Conservation (phyloP, 2,888 invertebrate species). For the Panopea generosa region DNA sequence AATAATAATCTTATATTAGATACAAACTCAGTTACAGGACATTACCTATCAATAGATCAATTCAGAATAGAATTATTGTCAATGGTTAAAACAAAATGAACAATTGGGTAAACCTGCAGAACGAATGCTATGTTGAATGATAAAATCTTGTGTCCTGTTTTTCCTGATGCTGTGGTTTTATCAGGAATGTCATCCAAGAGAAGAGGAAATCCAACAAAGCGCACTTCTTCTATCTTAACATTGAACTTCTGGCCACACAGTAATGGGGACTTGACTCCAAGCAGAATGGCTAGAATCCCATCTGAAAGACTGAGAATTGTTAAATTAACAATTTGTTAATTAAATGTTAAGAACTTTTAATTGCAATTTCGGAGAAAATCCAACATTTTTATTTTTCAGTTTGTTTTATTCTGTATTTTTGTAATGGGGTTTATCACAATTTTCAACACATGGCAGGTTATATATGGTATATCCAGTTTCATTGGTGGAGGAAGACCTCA, state of each 20-base stretch:
- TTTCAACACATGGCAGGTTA: neutral
- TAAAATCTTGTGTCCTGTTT: conserved; percentile 86
- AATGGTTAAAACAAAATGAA: no score
- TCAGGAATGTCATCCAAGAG: conserved; percentile 73
- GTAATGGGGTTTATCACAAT: neutral
- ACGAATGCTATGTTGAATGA: conserved; percentile 92
- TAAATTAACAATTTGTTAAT: no score
- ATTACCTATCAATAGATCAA: no score
- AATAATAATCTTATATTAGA: no score
- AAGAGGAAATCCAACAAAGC: conserved; percentile 98
- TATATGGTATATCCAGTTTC: no score
- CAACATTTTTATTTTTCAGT: no score
- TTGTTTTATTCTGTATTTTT: no score
- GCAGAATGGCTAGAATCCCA: conserved; percentile 75
- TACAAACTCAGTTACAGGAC: no score
- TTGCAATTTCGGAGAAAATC: no score
- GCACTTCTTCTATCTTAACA: conserved; percentile 96
- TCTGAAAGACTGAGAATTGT: conserved; percentile 74
- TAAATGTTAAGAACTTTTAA: no score
- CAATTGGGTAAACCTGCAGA: conserved; percentile 84
- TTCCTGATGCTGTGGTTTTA: conserved; percentile 61
- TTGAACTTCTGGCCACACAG: conserved; percentile 96
- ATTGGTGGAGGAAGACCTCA: no score
- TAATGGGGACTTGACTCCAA: conserved; percentile 91
- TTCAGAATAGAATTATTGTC: no score